Percentiles rank a stretch among this genome's conserved stretches.
phyloP scores from a whole-genome alignment of 2,797 vertebrate genomes.

The Argya squamiceps region DNA sequence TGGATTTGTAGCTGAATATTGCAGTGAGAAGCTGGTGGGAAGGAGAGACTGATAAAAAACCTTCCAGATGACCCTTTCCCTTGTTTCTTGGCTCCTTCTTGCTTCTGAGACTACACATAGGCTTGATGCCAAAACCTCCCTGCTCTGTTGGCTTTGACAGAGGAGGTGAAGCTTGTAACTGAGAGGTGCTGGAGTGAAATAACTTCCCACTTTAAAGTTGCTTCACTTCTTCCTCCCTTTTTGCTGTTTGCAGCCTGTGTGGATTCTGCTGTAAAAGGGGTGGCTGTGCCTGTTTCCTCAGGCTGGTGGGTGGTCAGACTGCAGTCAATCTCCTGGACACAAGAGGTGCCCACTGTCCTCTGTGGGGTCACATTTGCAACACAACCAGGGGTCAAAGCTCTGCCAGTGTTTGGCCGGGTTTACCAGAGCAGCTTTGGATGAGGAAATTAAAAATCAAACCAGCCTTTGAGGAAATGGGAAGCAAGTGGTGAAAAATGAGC shows the following conservation, averaged over 20 bases:
- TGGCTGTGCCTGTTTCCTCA: background rate
- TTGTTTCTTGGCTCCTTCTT: background rate
- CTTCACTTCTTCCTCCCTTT: background rate
- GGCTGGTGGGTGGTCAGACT: background rate
- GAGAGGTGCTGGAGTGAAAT: background rate
- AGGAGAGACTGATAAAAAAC: background rate
- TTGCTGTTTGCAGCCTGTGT: background rate
- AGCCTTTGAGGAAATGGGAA: background rate
- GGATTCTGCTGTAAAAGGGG: background rate
- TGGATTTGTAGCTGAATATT: background rate
- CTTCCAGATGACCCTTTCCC: background rate
- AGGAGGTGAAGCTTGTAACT: background rate
- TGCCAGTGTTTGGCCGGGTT: background rate
- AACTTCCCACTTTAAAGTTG: background rate
- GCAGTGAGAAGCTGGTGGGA: background rate
- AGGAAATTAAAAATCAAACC: background rate
- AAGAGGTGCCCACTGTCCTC: fast-evolving
- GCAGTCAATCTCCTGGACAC: background rate
- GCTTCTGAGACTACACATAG: background rate
- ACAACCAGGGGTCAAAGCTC: fast-evolving
- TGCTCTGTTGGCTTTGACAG: background rate
- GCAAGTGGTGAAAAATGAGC: background rate
- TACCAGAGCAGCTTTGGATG: background rate
- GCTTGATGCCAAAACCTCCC: background rate
- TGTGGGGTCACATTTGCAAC: too few relatives aligned